Percentiles rank a stretch among this genome's conserved stretches.
Conservation (phyloP, 2,113 vertebrate genomes). For the Axis porcinus region DNA sequence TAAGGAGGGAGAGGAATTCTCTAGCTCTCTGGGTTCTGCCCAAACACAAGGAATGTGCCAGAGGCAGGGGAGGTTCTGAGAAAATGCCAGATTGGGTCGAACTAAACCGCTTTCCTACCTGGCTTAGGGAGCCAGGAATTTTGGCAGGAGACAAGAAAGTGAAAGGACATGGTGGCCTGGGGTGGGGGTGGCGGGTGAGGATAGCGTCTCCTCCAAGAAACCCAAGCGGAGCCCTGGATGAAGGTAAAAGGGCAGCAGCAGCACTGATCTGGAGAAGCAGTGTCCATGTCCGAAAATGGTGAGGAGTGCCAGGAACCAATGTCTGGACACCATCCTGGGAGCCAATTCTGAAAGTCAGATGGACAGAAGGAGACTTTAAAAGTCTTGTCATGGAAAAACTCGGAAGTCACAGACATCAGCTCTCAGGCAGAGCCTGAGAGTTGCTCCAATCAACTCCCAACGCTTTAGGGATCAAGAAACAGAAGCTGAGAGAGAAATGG, state of each 20-base stretch:
- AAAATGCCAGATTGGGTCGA: slow-evolving; percentile 54
- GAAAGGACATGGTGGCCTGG: background rate
- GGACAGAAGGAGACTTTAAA: background rate
- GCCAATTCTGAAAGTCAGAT: background rate
- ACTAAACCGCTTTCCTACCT: slow-evolving; percentile 59
- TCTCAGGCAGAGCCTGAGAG: background rate
- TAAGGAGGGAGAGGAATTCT: slow-evolving; percentile 71
- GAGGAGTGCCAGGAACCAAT: background rate
- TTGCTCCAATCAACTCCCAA: background rate
- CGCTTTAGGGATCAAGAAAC: background rate
- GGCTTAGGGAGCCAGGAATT: slow-evolving; percentile 55
- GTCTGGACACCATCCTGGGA: background rate
- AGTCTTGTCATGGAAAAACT: background rate
- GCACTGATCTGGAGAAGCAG: background rate
- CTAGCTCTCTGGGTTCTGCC: slow-evolving; percentile 55
- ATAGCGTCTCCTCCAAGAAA: background rate
- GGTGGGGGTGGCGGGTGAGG: background rate
- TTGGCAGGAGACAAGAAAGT: slow-evolving; percentile 35
- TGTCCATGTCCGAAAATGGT: background rate
- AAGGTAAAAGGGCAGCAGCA: background rate
- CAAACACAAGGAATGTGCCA: slow-evolving; percentile 67
- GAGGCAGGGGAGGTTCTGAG: slow-evolving; percentile 67
- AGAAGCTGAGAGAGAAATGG: background rate
- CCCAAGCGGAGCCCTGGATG: background rate
- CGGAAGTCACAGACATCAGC: background rate